A percentile compares a stretch with the other conserved stretches of the same genome.
Conservation (phyloP, 2,888 invertebrate species). For the Tenthredo notha region DNA sequence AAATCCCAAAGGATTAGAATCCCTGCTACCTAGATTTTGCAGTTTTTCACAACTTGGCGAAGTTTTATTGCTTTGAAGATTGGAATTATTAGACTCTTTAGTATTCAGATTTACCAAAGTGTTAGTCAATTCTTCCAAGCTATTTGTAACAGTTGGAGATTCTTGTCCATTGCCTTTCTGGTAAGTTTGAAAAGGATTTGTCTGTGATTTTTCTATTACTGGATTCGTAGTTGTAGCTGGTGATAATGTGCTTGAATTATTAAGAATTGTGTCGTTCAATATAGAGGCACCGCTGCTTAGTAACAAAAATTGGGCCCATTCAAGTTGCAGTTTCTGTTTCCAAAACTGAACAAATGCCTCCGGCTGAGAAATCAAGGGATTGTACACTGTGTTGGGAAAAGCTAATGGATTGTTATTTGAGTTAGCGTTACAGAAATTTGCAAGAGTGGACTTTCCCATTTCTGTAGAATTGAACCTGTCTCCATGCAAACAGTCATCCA, state of each 20-base stretch:
- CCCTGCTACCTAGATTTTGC: not conserved
- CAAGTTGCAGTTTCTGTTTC: slow-evolving; percentile 5
- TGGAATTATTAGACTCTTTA: not conserved
- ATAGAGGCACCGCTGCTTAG: not conserved
- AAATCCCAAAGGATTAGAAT: not conserved
- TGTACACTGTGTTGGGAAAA: not conserved
- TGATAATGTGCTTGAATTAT: not conserved
- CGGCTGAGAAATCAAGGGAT: not conserved
- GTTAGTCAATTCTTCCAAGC: not conserved
- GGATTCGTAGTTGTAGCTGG: not conserved
- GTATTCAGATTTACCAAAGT: not conserved
- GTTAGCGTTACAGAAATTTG: not conserved
- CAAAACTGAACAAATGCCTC: slow-evolving; percentile 37
- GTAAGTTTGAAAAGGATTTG: slow-evolving; percentile 31
- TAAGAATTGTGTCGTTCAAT: not conserved
- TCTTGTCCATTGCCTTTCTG: not conserved
- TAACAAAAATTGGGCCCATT: not conserved
- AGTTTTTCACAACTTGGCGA: not conserved
- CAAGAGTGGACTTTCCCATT: not conserved
- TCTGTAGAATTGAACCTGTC: not conserved
- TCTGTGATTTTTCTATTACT: not conserved
- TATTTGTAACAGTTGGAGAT: not conserved
- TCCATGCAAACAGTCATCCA: not conserved
- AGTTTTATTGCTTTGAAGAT: not conserved
- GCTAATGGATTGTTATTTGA: not conserved